Evolutionary conservation across 2,888 invertebrate genomes (phyloP), one percentile per base, ranked within the genome.

Genomic region (Cylloceria caligata): DNA sequence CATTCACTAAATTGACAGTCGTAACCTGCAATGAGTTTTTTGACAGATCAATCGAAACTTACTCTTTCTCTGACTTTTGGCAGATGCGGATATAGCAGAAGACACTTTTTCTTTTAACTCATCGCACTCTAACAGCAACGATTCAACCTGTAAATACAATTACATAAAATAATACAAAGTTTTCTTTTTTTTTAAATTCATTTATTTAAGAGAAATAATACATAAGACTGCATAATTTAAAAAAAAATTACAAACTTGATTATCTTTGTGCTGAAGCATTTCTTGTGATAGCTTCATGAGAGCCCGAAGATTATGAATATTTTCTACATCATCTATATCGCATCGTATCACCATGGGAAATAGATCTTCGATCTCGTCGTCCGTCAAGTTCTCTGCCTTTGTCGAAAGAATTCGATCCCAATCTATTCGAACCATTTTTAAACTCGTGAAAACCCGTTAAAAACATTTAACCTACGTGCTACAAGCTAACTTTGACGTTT

Each of bases 181-280:
- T n/a, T n/a, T n/a, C n/a, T 30, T 45, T 21, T 64, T 62, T 4
- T 45, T 62, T 9, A 7, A 27, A 52, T 74, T 49, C 7, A 1
- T 62, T 39, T 62, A 71, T 69, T 69, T 68, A 9, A 27, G 19
- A 60, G 27, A 5, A 64, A 45, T 60, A 75, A 42, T 81, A 69
- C 45, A 60, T 68, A 67, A n/a, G 47, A 21, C 21, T 69, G 27
- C 13, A 36, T 19, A 1, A 36, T 62, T 62, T 62, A 11, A 39
- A 13, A 34, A 21, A 16, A 47, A 30, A 24, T 42, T 52, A 81
- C 84, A 87, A 93, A 95, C 95, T 94, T 96, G 96, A 92, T 95
- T 95, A 81, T 94, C 95, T 93, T 96, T 96, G 85, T 94, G 95
- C 88, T 95, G 95, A 62, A 96, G 89, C 87, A 96, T 94, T 92